Evolutionary conservation across 2,113 vertebrate species (phyloP).

Genomic region (Callithrix jacchus): DNA sequence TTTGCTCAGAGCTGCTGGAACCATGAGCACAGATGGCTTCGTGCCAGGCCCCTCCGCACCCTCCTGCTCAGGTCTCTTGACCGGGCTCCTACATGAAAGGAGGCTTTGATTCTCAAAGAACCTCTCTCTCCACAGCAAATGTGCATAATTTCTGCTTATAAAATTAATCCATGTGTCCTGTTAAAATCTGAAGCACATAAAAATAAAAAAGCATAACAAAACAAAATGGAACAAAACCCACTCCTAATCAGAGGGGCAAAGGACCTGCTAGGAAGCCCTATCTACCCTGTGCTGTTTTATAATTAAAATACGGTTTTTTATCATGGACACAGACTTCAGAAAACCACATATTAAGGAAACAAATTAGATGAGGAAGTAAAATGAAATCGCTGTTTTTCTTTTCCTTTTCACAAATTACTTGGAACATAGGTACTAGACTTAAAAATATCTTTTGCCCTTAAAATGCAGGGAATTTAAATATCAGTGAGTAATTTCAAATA

Average conservation of each 20-base stretch:
- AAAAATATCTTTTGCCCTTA: background rate
- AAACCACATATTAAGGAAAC: background rate
- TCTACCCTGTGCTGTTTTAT: background rate
- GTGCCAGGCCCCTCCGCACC: background rate
- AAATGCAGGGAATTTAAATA: background rate
- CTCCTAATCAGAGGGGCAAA: background rate
- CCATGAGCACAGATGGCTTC: background rate
- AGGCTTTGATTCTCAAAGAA: background rate
- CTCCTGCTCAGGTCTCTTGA: background rate
- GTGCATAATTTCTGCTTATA: background rate
- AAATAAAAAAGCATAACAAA: background rate
- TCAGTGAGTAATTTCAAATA: background rate
- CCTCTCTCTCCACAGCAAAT: background rate
- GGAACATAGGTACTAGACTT: background rate
- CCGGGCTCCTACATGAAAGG: background rate
- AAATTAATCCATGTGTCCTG: background rate
- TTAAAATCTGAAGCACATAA: background rate
- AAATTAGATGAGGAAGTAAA: background rate
- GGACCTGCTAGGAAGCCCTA: background rate
- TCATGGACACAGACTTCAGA: background rate
- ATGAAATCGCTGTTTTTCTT: background rate
- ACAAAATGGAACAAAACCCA: background rate
- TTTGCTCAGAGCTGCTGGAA: background rate
- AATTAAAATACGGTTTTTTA: background rate
- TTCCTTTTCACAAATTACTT: background rate